A percentile compares a stretch with the other conserved stretches of the same genome.
phyloP scores from a whole-genome alignment of 2,113 vertebrate species.

The Genyomyrus donnyi region DNA sequence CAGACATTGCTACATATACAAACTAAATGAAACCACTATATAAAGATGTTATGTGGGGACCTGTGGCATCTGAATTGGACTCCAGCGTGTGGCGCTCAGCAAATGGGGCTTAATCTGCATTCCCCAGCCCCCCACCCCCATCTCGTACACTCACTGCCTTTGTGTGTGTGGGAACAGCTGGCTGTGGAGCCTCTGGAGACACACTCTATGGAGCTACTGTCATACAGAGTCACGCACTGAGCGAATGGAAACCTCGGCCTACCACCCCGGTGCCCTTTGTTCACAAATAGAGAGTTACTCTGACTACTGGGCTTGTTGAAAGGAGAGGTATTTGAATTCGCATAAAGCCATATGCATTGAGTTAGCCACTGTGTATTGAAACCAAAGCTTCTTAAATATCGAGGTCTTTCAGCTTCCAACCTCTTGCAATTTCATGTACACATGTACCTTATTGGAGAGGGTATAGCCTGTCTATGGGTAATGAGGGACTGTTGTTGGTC shows the following conservation, averaged over 20 bases:
- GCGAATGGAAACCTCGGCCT: background rate
- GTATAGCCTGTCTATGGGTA: background rate
- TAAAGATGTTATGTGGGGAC: background rate
- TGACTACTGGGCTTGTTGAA: background rate
- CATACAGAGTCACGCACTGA: background rate
- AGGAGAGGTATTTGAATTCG: background rate
- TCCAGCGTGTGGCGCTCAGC: background rate
- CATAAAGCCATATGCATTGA: background rate
- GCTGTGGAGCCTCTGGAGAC: background rate
- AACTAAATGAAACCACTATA: background rate
- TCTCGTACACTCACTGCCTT: background rate
- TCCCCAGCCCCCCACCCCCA: background rate
- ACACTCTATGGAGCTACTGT: background rate
- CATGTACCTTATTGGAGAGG: background rate
- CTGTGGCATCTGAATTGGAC: background rate
- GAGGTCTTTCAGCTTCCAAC: background rate
- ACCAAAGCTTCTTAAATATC: background rate
- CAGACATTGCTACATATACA: background rate
- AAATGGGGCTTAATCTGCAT: background rate
- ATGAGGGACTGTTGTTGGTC: background rate
- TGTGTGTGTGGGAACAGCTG: conserved; percentile 8
- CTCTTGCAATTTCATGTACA: background rate
- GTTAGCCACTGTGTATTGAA: background rate
- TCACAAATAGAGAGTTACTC: background rate
- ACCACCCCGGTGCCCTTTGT: background rate